Conservation (phyloP, 2,797 vertebrate genomes). For the Poecilia velifera region DNA sequence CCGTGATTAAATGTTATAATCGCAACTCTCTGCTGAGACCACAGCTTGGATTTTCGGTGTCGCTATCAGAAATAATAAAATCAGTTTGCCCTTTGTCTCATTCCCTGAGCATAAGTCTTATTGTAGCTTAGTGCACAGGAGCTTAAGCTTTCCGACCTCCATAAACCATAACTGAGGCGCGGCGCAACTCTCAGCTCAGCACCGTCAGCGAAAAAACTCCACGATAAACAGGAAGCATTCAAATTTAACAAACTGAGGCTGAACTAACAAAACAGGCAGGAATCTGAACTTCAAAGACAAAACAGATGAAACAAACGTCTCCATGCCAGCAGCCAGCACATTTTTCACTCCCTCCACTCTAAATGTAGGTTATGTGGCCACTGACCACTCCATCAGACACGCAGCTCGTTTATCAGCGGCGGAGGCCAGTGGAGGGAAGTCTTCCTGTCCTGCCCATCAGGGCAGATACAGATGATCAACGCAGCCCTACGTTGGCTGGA, state of each 20-base stretch:
- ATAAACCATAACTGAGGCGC: slow-evolving; percentile 26
- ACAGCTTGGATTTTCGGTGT: slow-evolving; percentile 48
- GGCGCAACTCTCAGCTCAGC: slow-evolving; percentile 12
- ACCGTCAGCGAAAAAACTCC: background rate
- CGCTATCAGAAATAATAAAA: slow-evolving; percentile 40
- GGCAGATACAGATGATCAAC: slow-evolving; percentile 50
- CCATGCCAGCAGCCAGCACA: background rate
- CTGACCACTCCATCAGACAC: slow-evolving; percentile 56
- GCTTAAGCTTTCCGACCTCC: slow-evolving; percentile 3
- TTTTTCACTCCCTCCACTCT: slow-evolving; percentile 20
- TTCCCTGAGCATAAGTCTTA: slow-evolving; percentile 54
- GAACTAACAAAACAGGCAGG: background rate
- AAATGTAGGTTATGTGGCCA: slow-evolving; percentile 22
- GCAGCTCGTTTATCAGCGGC: slow-evolving; percentile 54
- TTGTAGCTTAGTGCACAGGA: slow-evolving; percentile 24
- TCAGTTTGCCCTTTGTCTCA: slow-evolving; percentile 40
- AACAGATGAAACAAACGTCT: background rate
- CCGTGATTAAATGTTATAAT: slow-evolving; percentile 81
- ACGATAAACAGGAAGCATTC: background rate
- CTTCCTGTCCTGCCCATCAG: slow-evolving; percentile 28
- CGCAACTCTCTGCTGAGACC: slow-evolving; percentile 56
- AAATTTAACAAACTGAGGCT: background rate
- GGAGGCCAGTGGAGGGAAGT: slow-evolving; percentile 31
- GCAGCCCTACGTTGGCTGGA: slow-evolving; percentile 36
- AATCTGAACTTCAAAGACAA: slow-evolving; percentile 1